phyloP scores from a whole-genome alignment of 2,888 invertebrate genomes.

The Synergus gifuensis region DNA sequence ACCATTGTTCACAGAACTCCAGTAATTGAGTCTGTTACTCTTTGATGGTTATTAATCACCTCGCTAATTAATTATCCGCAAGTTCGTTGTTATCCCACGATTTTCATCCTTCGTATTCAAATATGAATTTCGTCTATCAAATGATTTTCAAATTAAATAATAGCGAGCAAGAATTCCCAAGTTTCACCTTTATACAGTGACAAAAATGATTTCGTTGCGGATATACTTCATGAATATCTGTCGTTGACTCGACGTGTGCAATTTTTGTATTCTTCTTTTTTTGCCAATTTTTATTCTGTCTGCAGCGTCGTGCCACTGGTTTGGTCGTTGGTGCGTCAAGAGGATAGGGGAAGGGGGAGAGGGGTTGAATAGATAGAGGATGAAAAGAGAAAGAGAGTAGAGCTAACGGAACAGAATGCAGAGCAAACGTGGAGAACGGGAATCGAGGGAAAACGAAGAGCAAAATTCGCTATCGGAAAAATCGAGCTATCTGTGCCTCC shows the following conservation, averaged over 20 bases:
- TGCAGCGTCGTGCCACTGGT: slow-evolving; percentile 67
- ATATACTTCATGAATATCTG: slow-evolving; percentile 56
- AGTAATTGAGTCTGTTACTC: neutral
- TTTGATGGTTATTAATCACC: neutral
- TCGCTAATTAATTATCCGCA: neutral
- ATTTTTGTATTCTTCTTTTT: slow-evolving; percentile 55
- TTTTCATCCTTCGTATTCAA: neutral
- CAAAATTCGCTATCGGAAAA: slow-evolving; percentile 74
- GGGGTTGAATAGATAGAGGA: slow-evolving; percentile 54
- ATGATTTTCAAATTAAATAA: too few relatives aligned
- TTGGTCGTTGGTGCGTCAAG: slow-evolving; percentile 64
- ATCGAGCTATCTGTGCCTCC: slow-evolving; percentile 67
- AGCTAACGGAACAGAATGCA: slow-evolving; percentile 53
- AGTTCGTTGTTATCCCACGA: too few relatives aligned
- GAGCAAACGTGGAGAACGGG: slow-evolving; percentile 50
- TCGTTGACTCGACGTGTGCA: slow-evolving; percentile 54
- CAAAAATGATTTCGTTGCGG: slow-evolving; percentile 26
- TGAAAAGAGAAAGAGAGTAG: slow-evolving; percentile 53
- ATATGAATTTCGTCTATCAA: neutral
- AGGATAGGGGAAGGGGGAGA: slow-evolving; percentile 60
- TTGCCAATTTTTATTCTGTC: slow-evolving; percentile 71
- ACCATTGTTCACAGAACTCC: neutral
- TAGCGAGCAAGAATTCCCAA: neutral
- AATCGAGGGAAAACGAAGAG: slow-evolving; percentile 56
- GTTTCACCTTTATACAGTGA: neutral